phyloP scores from a whole-genome alignment of 2,888 invertebrate genomes.

The Synergus laeviventris region DNA sequence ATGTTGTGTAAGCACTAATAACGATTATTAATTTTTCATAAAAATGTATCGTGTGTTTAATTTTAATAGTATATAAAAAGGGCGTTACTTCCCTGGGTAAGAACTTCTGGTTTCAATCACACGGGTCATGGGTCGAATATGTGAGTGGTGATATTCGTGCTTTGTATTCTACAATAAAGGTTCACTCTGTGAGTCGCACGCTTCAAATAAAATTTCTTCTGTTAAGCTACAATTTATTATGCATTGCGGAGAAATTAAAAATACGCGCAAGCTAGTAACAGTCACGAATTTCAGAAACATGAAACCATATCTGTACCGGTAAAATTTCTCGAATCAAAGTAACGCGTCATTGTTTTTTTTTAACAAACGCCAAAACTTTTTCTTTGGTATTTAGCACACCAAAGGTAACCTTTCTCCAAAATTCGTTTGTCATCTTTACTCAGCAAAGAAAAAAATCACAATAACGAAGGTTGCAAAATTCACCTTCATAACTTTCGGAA shows the following conservation, averaged over 20 bases:
- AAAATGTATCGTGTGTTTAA: not conserved
- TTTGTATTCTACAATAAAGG: not conserved
- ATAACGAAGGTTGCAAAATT: not conserved
- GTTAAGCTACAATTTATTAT: not conserved
- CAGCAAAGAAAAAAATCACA: not conserved
- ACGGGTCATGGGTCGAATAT: not conserved
- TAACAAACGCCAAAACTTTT: not conserved
- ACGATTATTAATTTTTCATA: conserved; percentile 19
- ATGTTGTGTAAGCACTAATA: conserved; percentile 26
- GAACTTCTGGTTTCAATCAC: not conserved
- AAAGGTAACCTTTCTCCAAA: not conserved
- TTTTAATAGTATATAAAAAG: not conserved
- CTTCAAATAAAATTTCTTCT: not conserved
- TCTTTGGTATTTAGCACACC: not conserved
- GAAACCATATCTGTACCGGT: not conserved
- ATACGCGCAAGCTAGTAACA: not conserved
- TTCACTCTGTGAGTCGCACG: not conserved
- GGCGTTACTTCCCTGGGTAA: conserved; percentile 1
- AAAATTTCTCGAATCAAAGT: not conserved
- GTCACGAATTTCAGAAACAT: not conserved
- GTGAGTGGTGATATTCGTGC: conserved; percentile 2
- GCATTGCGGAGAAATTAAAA: not conserved
- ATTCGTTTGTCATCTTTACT: not conserved
- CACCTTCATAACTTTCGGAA: not conserved
- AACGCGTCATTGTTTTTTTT: not conserved